Conservation (phyloP, 2,797 vertebrate species). For the Botia kubotai region DNA sequence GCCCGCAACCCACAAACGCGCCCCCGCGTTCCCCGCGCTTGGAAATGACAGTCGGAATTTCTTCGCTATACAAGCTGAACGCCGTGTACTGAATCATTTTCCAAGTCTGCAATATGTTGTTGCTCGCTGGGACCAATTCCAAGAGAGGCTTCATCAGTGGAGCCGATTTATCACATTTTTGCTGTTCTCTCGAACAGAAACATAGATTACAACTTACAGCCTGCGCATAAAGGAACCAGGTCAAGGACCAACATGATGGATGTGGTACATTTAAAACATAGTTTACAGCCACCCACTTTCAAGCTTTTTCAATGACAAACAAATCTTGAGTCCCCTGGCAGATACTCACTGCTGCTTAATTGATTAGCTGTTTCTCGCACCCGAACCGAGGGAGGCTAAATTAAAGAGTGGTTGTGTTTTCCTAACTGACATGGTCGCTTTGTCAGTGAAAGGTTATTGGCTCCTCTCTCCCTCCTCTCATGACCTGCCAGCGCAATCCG, state of each 20-base stretch:
- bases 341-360: constrained; percentile 54
- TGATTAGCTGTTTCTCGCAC: constrained; percentile 57
- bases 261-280: constrained; percentile 49
- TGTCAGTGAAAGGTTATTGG: constrained; percentile 59
- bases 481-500: constrained; percentile 40
- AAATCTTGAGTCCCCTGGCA: constrained; percentile 53
- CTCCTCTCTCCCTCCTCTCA: constrained; percentile 40
- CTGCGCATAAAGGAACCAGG: constrained; percentile 46
- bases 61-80: background rate
- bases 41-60: background rate
- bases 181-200: constrained; percentile 42
- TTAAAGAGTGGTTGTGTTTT: constrained; percentile 57
- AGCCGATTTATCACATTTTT: constrained; percentile 41
- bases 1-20: background rate
- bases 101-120: background rate
- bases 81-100: constrained; percentile 10
- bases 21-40: background rate
- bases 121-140: constrained; percentile 31
- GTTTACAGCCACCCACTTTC: constrained; percentile 44
- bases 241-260: constrained; percentile 51
- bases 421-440: constrained; percentile 53
- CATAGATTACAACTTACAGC: constrained; percentile 39
- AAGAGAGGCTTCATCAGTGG: constrained; percentile 16
- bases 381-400: constrained; percentile 45
- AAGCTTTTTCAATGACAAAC: constrained; percentile 58